Evolutionary conservation across 2,113 vertebrate genomes (phyloP).

Genomic region (Taxidea taxus): DNA sequence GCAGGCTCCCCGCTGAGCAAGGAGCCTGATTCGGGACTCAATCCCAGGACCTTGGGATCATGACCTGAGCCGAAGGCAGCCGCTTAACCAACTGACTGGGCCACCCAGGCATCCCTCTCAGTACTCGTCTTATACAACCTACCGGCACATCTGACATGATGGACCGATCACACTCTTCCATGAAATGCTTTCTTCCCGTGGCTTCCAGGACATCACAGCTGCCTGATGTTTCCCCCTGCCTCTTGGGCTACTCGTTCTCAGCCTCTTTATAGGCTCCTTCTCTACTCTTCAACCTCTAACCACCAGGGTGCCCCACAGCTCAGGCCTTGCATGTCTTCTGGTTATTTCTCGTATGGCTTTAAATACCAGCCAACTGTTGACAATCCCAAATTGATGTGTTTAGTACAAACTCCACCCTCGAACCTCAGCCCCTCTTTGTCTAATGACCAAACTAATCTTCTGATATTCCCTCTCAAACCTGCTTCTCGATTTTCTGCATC

Average conservation of each 20-base stretch:
- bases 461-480: neutral
- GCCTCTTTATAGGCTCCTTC: neutral
- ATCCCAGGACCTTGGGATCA: too few relatives aligned
- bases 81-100: too few relatives aligned
- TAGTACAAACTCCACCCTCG: neutral
- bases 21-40: too few relatives aligned
- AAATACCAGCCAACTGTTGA: neutral
- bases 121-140: neutral
- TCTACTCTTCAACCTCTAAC: neutral
- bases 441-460: neutral
- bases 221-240: neutral
- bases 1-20: too few relatives aligned
- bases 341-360: neutral
- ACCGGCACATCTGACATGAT: neutral
- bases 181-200: neutral
- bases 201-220: neutral
- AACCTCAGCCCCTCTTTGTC: neutral
- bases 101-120: too few relatives aligned
- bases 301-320: neutral
- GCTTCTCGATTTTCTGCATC: neutral
- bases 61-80: too few relatives aligned
- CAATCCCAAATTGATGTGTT: neutral
- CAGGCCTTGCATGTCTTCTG: neutral
- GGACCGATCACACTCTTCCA: neutral
- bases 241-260: neutral